Evolutionary conservation across 1,140 invertebrate species (phyloP), one percentile per base, ranked within the genome.

Genomic region (Cydia pomonella): DNA sequence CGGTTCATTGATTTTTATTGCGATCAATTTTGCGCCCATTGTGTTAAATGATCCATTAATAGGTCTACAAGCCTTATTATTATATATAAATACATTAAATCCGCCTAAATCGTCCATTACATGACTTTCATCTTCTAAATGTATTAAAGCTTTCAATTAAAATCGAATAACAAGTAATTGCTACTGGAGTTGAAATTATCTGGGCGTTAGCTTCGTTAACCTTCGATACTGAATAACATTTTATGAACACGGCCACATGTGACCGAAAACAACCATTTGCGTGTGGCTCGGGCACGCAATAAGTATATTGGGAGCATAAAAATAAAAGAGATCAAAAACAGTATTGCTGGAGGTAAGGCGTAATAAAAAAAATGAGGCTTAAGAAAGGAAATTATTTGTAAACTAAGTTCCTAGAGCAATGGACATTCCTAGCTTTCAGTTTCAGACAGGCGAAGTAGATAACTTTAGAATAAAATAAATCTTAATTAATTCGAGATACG

Each of bases 11-110:
- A 79, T 82, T 89, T 69, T 80, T 77, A 84, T 84, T 81, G 80
- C 79, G 75, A 86, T 78, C 79, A 79, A 79, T 82, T 87, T 84
- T 81, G 84, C 82, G 81, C 79, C 80, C 79, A 84, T 76, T 79
- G 79, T 80, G 75, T 84, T 83, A 85, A 89, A 84, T 78, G 81
- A 84, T 80, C 75, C 80, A 82, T 84, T 81, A 75, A 79, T 84
- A 82, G 75, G 62, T 66, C 77, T 72, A 74, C 77, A 76, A 77
- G 71, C 25, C 75, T 80, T 50, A 73, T 62, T 50, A 79, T 75
- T 76, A 76, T 59, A n/a, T n/a, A n/a, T n/a, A n/a, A n/a, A n/a
- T n/a, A 73, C 69, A 73, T 21, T 9, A 23, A 23, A 59, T 18
- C 53, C 53, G 21, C 53, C 53, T 59, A 59, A 59, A 59, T 21